Evolutionary conservation across 2,797 vertebrate species (phyloP).

Genomic region (Lophotriccus pileatus): DNA sequence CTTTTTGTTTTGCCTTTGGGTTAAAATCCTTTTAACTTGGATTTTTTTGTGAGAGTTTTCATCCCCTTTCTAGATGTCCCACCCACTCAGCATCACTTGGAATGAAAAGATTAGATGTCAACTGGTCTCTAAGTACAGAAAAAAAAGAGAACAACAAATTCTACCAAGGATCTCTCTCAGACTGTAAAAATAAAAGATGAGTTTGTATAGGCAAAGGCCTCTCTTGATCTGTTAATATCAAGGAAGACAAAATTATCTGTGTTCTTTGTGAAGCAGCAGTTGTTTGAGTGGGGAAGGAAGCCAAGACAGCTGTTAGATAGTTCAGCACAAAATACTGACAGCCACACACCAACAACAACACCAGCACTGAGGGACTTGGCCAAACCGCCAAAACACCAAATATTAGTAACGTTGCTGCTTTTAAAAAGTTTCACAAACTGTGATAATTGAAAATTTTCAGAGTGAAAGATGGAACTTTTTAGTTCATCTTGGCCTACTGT

Average conservation of each 20-base stretch:
- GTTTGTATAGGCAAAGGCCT: slow-evolving; percentile 52
- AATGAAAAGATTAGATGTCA: slow-evolving; percentile 40
- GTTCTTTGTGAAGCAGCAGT: slow-evolving; percentile 62
- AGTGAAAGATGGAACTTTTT: not conserved
- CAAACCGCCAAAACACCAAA: slow-evolving; percentile 27
- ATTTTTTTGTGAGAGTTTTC: slow-evolving; percentile 33
- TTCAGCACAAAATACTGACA: slow-evolving; percentile 53
- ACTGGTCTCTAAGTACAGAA: not conserved
- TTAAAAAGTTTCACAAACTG: not conserved
- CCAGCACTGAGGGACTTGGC: not conserved
- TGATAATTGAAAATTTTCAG: not conserved
- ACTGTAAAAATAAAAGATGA: slow-evolving; percentile 53
- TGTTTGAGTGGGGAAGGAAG: slow-evolving; percentile 50
- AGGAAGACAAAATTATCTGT: slow-evolving; percentile 63
- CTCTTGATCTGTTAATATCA: slow-evolving; percentile 58
- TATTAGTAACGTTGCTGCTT: slow-evolving; percentile 4
- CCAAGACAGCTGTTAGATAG: slow-evolving; percentile 57
- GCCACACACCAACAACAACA: slow-evolving; percentile 40
- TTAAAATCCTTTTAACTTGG: slow-evolving; percentile 37
- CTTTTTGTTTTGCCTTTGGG: slow-evolving; percentile 43
- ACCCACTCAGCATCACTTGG: slow-evolving; percentile 43
- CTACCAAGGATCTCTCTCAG: slow-evolving; percentile 36
- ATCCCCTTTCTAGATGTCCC: slow-evolving; percentile 17
- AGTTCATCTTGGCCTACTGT: not conserved
- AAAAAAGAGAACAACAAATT: slow-evolving; percentile 44